Conservation (phyloP, 1,140 invertebrate species). For the Drosophila subpulchrella region DNA sequence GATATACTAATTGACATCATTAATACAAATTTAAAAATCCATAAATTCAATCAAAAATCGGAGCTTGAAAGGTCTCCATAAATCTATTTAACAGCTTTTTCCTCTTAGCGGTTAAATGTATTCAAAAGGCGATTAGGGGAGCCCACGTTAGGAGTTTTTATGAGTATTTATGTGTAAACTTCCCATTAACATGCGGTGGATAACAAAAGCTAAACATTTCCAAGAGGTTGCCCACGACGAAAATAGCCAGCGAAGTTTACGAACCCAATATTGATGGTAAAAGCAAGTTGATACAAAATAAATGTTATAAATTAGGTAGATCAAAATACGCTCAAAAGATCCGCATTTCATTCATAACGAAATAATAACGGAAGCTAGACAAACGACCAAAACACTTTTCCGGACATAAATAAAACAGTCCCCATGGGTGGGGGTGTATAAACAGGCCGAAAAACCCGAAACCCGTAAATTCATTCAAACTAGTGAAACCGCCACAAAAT, state of each 20-base stretch:
- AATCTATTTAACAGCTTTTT: slow-evolving; percentile 45
- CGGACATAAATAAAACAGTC: background rate
- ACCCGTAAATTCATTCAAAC: slow-evolving; percentile 56
- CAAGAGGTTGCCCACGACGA: slow-evolving; percentile 21
- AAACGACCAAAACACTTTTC: slow-evolving; percentile 50
- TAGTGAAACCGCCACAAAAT: slow-evolving; percentile 57
- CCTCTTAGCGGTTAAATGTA: slow-evolving; percentile 34
- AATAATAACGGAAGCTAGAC: slow-evolving; percentile 61
- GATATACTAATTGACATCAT: slow-evolving; percentile 16
- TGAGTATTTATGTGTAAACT: slow-evolving; percentile 50
- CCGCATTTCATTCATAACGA: slow-evolving; percentile 39
- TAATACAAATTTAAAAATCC: slow-evolving; percentile 31
- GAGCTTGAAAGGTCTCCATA: slow-evolving; percentile 29
- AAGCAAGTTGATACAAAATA: slow-evolving; percentile 61
- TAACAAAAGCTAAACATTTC: slow-evolving; percentile 40
- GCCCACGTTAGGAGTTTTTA: slow-evolving; percentile 55
- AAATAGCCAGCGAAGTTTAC: slow-evolving; percentile 36
- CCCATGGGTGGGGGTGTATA: background rate
- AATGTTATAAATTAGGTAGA: slow-evolving; percentile 69
- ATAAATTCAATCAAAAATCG: slow-evolving; percentile 32
- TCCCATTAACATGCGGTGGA: slow-evolving; percentile 47
- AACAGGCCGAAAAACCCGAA: slow-evolving; percentile 11
- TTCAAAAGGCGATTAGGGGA: slow-evolving; percentile 32
- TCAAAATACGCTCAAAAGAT: slow-evolving; percentile 7
- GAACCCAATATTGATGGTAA: slow-evolving; percentile 55